These are phyloP conservation scores for Microctenopoma lineatum DNA, from an alignment of 2,797 vertebrate genomes.

Conservation along the genomic window DNA sequence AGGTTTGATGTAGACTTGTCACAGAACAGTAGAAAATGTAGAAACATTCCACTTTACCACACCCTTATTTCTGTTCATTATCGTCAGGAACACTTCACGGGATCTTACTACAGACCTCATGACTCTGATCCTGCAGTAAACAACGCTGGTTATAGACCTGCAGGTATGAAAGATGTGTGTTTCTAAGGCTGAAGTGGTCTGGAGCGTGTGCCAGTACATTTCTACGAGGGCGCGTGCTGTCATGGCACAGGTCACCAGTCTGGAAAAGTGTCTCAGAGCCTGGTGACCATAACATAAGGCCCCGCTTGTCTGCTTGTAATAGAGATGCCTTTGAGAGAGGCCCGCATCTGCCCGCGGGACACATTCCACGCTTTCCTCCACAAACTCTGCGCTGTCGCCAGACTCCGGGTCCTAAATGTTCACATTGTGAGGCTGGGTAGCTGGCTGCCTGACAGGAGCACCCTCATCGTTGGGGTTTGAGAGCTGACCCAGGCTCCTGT, in stretches of 20 bases:
- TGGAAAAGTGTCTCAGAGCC: slow-evolving; percentile 55
- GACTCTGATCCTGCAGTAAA: slow-evolving; percentile 19
- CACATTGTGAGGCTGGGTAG: slow-evolving; percentile 75
- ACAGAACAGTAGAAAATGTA: slow-evolving; percentile 30
- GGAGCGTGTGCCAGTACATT: slow-evolving; percentile 70
- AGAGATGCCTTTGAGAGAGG: slow-evolving; percentile 82
- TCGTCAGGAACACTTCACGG: slow-evolving; percentile 30
- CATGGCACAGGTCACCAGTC: slow-evolving; percentile 54
- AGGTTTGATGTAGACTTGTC: slow-evolving; percentile 45
- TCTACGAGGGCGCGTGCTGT: slow-evolving; percentile 68
- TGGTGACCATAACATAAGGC: slow-evolving; percentile 76
- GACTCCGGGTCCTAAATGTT: slow-evolving; percentile 78
- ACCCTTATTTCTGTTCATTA: slow-evolving; percentile 38
- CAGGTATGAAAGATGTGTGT: slow-evolving; percentile 12
- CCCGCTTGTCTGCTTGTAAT: slow-evolving; percentile 75
- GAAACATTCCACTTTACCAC: slow-evolving; percentile 34
- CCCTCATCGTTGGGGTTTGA: slow-evolving; percentile 72
- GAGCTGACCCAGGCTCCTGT: slow-evolving; percentile 64
- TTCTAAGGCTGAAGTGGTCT: slow-evolving; percentile 27
- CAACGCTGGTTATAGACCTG: slow-evolving; percentile 24
- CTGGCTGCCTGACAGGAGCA: slow-evolving; percentile 72
- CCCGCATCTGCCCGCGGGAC: slow-evolving; percentile 66
- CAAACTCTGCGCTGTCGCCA: slow-evolving; percentile 67
- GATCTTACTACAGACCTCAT: not conserved
- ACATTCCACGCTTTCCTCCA: slow-evolving; percentile 81